Evolutionary conservation across 2,113 vertebrate species (phyloP).

Genomic region (Drymodes brunneopygia): DNA sequence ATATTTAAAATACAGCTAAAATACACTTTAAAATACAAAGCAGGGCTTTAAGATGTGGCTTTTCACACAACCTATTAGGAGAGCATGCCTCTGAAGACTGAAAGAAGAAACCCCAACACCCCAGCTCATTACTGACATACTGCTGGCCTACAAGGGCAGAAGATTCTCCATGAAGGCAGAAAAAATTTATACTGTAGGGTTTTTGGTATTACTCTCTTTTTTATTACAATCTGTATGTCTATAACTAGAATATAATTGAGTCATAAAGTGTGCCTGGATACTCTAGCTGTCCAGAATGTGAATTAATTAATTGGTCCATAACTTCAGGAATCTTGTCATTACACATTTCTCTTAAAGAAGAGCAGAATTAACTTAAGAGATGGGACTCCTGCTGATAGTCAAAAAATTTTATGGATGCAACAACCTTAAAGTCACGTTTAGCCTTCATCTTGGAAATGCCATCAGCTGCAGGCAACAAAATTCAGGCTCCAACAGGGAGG

Average conservation of each 20-base stretch:
- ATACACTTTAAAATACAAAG: background rate
- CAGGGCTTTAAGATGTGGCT: background rate
- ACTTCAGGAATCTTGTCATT: background rate
- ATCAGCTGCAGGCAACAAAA: background rate
- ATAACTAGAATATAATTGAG: background rate
- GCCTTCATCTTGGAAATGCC: background rate
- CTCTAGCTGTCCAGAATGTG: background rate
- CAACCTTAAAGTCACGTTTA: background rate
- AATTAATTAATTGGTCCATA: background rate
- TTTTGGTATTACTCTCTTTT: background rate
- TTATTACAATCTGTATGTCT: background rate
- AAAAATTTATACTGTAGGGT: background rate
- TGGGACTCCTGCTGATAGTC: background rate
- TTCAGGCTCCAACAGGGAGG: background rate
- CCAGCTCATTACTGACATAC: background rate
- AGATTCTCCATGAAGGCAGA: background rate
- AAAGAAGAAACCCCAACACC: background rate
- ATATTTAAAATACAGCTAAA: background rate
- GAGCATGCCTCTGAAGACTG: background rate
- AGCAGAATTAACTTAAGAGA: background rate
- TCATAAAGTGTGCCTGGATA: background rate
- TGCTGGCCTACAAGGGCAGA: background rate
- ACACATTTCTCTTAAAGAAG: background rate
- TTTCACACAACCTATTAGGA: background rate
- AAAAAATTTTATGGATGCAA: background rate